Conservation (phyloP, 1,140 invertebrate genomes). For the Bombyx mori region ASM3026992v2 NC_085114.1:13225501-13226000, state of each 20-base stretch:
- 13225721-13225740: conserved; percentile 12
- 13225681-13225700: conserved; percentile 41
- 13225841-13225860: conserved; percentile 37
- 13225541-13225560: conserved; percentile 38
- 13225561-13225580: conserved; percentile 59
- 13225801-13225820: conserved; percentile 45
- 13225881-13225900: no score
- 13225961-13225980: no score
- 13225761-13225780: conserved; percentile 20
- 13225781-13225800: conserved; percentile 42
- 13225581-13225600: conserved; percentile 49
- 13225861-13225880: no score
- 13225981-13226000: no score
- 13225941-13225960: no score
- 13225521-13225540: conserved; percentile 51
- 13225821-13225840: conserved; percentile 21
- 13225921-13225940: no score
- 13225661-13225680: conserved; percentile 42
- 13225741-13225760: conserved; percentile 1
- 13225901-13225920: no score
- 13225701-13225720: conserved; percentile 38
- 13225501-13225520: conserved; percentile 56
- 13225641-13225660: conserved; percentile 28
- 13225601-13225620: conserved; percentile 47
- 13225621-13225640: conserved; percentile 25